Evolutionary conservation across 1,140 invertebrate species (phyloP).

Genomic region (Procambarus virginalis): DNA sequence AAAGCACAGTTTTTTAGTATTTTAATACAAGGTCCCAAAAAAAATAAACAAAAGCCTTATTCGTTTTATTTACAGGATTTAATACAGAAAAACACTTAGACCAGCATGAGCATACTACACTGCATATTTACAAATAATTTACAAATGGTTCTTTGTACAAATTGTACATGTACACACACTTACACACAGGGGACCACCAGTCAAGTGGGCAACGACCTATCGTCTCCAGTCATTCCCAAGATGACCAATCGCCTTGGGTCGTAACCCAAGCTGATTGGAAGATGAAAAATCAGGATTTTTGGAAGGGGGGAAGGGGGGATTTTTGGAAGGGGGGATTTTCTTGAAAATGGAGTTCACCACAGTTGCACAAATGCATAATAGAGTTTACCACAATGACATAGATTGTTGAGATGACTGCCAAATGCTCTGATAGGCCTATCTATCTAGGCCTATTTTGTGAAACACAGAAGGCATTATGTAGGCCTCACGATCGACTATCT

Average conservation of each 20-base stretch:
- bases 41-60: background rate
- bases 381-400: no score
- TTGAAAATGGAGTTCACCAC: no score
- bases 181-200: background rate
- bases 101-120: constrained; percentile 20
- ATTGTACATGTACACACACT: constrained; percentile 24
- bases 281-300: background rate
- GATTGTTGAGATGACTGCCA: no score
- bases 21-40: background rate
- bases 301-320: no score
- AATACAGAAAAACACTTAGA: constrained; percentile 35
- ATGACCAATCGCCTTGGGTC: background rate
- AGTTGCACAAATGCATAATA: no score
- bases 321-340: no score
- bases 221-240: no score
- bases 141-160: constrained; percentile 35
- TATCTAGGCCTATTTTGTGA: no score
- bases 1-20: background rate
- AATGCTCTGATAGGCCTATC: no score
- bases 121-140: constrained; percentile 37
- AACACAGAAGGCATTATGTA: no score
- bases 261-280: background rate
- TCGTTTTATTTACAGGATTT: constrained; percentile 38
- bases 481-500: no score
- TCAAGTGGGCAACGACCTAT: no score